A percentile compares a stretch with the other conserved stretches of the same genome.
These are phyloP conservation scores for Napeogenes inachia DNA, from an alignment of 2,888 invertebrate species.

Conservation along the genomic window DNA sequence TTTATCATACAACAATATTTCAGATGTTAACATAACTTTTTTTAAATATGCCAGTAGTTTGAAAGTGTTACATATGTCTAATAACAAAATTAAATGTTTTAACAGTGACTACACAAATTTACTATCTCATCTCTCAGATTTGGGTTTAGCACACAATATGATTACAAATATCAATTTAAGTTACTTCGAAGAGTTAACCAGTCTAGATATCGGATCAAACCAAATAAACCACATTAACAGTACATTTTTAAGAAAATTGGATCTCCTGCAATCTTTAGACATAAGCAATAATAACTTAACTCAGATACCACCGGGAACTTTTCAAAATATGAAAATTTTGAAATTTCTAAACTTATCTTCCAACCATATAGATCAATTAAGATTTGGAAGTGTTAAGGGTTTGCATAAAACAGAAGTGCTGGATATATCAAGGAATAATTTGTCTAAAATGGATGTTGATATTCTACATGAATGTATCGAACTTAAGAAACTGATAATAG, in stretches of 20 bases:
- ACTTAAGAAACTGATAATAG: conserved; percentile 54
- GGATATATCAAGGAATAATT: conserved; percentile 59
- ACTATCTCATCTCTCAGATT: conserved; percentile 44
- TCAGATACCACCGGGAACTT: conserved; percentile 56
- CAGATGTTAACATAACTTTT: conserved; percentile 12
- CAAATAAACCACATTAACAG: conserved; percentile 42
- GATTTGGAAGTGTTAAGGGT: conserved; percentile 61
- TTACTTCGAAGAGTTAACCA: conserved; percentile 48
- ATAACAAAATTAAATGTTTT: conserved; percentile 52
- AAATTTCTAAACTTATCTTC: conserved; percentile 57
- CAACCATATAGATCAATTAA: conserved; percentile 48
- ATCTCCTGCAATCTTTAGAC: conserved; percentile 52
- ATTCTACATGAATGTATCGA: conserved; percentile 62
- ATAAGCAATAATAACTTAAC: conserved; percentile 53
- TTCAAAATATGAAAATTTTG: conserved; percentile 52
- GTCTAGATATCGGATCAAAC: conserved; percentile 54
- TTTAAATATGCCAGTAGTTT: conserved; percentile 34
- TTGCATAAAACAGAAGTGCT: conserved; percentile 53
- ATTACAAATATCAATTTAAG: conserved; percentile 49
- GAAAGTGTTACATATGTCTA: conserved; percentile 44
- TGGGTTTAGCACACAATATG: conserved; percentile 50
- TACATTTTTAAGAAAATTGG: conserved; percentile 46
- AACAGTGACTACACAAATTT: conserved; percentile 50
- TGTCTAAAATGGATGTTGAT: conserved; percentile 51
- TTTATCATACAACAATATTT: conserved; percentile 22